Conservation (phyloP, 2,797 vertebrate genomes). For the Cyclura pinguis region DNA sequence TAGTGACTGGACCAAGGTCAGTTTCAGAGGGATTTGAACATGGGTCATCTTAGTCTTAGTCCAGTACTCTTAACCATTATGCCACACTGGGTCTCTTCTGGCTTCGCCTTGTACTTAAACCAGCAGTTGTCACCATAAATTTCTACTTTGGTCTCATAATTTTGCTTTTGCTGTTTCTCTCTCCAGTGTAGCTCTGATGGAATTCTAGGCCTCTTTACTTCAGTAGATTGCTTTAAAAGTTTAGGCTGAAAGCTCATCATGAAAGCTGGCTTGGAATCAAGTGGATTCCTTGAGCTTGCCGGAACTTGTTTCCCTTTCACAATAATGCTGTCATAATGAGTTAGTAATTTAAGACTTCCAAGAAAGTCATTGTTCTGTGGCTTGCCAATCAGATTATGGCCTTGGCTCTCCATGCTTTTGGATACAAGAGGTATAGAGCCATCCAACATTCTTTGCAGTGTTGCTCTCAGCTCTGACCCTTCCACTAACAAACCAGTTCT, state of each 20-base stretch:
- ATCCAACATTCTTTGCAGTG: constrained; percentile 7
- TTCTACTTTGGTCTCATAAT: neutral
- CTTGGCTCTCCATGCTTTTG: constrained; percentile 8
- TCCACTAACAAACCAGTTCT: neutral
- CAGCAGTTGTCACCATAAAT: neutral
- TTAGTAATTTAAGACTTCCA: constrained; percentile 25
- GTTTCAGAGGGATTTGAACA: too few relatives aligned
- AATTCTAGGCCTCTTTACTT: neutral
- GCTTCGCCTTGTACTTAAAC: neutral
- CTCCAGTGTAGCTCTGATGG: neutral
- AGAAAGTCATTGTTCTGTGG: neutral
- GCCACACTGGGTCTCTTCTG: neutral
- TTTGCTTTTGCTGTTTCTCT: neutral
- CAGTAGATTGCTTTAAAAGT: neutral
- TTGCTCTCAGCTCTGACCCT: neutral
- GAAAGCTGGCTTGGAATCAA: neutral
- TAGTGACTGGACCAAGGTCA: neutral
- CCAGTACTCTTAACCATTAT: neutral
- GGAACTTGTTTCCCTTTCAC: constrained; percentile 30
- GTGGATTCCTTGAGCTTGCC: neutral
- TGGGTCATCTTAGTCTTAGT: neutral
- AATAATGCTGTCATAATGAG: constrained; percentile 12
- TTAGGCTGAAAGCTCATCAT: neutral
- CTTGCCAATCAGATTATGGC: constrained; percentile 35
- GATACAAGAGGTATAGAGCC: neutral